Percentiles rank a stretch among this genome's conserved stretches.
These are phyloP conservation scores for Raillietiella orientalis DNA, from an alignment of 2,888 invertebrate genomes.

Conservation along the genomic window DNA sequence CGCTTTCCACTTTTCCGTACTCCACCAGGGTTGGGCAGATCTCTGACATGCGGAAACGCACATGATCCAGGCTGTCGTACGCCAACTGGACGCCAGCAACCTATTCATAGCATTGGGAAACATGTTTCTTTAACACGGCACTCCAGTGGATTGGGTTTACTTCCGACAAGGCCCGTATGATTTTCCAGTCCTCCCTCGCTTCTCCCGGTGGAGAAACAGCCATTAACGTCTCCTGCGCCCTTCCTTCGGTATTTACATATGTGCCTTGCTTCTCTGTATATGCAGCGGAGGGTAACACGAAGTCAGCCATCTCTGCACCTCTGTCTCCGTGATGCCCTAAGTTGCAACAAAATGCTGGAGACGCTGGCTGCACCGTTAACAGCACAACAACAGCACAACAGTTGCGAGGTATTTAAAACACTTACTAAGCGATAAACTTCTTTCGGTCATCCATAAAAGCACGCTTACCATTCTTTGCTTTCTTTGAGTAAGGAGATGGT, in stretches of 20 bases:
- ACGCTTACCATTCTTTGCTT: no score
- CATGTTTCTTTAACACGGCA: slow-evolving; percentile 15
- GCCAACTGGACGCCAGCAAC: slow-evolving; percentile 31
- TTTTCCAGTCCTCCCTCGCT: slow-evolving; percentile 94
- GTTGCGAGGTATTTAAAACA: no score
- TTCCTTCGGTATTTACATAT: slow-evolving; percentile 74
- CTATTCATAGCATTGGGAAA: slow-evolving; percentile 13
- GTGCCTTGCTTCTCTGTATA: slow-evolving; percentile 67
- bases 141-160: slow-evolving; percentile 19
- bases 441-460: no score
- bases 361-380: background rate
- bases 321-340: slow-evolving; percentile 81
- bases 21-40: slow-evolving; percentile 61
- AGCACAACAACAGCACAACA: background rate
- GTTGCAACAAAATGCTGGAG: slow-evolving; percentile 2
- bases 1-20: slow-evolving; percentile 48
- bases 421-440: no score
- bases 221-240: slow-evolving; percentile 57
- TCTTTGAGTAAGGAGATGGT: no score
- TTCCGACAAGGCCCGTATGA: slow-evolving; percentile 81
- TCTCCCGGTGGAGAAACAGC: slow-evolving; percentile 71
- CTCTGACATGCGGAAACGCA: slow-evolving; percentile 45
- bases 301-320: slow-evolving; percentile 72
- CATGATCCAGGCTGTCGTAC: slow-evolving; percentile 53
- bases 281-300: slow-evolving; percentile 75